Base-by-base conservation (phyloP, 2,113 vertebrate genomes). In the Puntigrus tetrazona region DNA sequence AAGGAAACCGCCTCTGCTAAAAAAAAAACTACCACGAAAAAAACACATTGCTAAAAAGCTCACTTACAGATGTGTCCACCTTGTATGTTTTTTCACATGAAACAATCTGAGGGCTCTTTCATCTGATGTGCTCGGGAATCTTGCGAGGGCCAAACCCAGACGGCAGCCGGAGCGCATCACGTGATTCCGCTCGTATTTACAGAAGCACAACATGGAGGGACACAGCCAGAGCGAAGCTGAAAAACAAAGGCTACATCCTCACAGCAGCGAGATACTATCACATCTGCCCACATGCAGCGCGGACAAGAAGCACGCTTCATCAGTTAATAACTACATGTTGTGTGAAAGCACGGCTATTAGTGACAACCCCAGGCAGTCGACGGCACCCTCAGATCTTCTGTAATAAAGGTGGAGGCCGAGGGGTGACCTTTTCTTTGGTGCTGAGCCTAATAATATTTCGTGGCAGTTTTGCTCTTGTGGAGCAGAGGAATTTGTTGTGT, bases 1-100 rank as follows among this genome's bases (percentile, higher is more conserved):
- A 84, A 57, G 86, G 73, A 76, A 84, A 86, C 88, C 41, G 34
- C 55, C 47, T 78, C 63, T 0, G 45, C 52, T 75, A 45, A 72
- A n/a, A 45, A 69, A 86, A 83, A 83, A 38, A 22, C 43, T n/a
- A n/a, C n/a, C n/a, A n/a, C n/a, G n/a, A n/a, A n/a, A n/a, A n/a
- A n/a, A 70, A 75, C 43, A 63, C 55, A 61, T 50, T 67, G 14
- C 63, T 84, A 73, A 88, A 84, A 86, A 69, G 45, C 34, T 41
- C 27, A 52, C 55, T 36, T 78, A 41, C 65, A 67, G 75, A 34
- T 9, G 31, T 61, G 59, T 57, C 18, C 29, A 25, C 45, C 20
- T 73, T 52, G 6, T 31, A 82, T 65, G 36, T 65, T 84, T 82
- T n/a, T 72, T 22, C 57, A 20, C 10, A 34, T 34, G 1, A 43